These are phyloP conservation scores for Saturnia pavonia DNA, from an alignment of 2,888 invertebrate species.

Conservation along the genomic window DNA sequence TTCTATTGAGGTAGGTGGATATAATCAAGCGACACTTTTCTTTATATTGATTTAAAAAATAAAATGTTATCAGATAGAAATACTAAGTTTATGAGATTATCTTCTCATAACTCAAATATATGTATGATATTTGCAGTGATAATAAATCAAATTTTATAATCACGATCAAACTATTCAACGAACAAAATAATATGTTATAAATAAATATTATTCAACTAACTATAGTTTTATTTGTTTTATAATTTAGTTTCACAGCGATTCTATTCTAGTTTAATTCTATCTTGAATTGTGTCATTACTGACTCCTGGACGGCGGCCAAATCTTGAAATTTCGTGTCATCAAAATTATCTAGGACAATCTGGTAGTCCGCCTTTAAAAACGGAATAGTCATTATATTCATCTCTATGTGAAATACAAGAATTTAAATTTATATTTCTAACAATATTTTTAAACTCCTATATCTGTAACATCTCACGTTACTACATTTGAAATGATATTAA, in stretches of 20 bases:
- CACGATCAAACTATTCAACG: conserved; percentile 39
- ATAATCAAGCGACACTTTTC: background rate
- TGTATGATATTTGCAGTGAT: conserved; percentile 39
- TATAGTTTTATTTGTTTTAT: conserved; percentile 37
- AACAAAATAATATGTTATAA: conserved; percentile 70
- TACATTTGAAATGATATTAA: conserved; percentile 35
- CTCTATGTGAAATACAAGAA: conserved; percentile 58
- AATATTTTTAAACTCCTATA: conserved; percentile 44
- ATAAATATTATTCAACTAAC: conserved; percentile 51
- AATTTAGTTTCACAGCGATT: conserved; percentile 23
- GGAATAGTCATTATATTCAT: conserved; percentile 70
- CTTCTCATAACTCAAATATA: conserved; percentile 28
- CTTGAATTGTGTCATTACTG: conserved; percentile 48
- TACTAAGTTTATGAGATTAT: background rate
- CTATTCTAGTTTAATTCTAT: conserved; percentile 23
- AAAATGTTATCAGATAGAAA: background rate
- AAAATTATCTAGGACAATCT: conserved; percentile 78
- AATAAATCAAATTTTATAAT: conserved; percentile 37
- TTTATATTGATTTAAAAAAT: background rate
- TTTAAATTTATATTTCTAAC: conserved; percentile 49
- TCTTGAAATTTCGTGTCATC: conserved; percentile 69
- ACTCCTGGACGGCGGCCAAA: conserved; percentile 62
- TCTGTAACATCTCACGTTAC: conserved; percentile 37
- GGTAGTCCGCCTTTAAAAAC: conserved; percentile 69
- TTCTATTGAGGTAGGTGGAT: background rate